phyloP scores from a whole-genome alignment of 1,140 invertebrate genomes.

The Hirudo medicinalis region DNA sequence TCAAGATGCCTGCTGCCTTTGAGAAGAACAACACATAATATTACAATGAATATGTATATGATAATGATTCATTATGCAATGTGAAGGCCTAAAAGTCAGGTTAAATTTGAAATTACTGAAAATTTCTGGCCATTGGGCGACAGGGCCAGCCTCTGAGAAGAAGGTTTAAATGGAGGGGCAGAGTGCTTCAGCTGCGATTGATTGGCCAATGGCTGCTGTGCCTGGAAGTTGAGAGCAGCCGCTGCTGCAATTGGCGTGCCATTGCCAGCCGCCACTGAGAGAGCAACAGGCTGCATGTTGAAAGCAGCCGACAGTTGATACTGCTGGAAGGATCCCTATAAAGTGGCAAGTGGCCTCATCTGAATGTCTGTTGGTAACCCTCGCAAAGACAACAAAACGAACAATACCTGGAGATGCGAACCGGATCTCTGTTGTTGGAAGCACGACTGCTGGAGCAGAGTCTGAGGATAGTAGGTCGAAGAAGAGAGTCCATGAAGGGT shows the following conservation, averaged over 20 bases:
- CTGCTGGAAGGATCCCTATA: slow-evolving; percentile 26
- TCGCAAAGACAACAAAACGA: neutral
- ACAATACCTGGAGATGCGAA: too few species aligned
- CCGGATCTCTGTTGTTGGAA: slow-evolving; percentile 6
- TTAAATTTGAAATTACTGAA: neutral
- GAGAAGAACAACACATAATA: too few species aligned
- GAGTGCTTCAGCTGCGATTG: slow-evolving; percentile 20
- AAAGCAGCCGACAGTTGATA: slow-evolving; percentile 27
- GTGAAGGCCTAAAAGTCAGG: neutral
- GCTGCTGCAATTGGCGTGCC: slow-evolving; percentile 25
- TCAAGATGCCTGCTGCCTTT: too few species aligned
- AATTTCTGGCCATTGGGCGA: neutral
- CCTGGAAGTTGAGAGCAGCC: slow-evolving; percentile 26
- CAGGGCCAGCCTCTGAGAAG: slow-evolving; percentile 10
- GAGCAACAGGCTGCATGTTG: slow-evolving; percentile 27
- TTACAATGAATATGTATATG: neutral
- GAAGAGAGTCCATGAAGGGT: slow-evolving; percentile 7
- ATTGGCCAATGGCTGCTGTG: slow-evolving; percentile 26
- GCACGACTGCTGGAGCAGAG: neutral
- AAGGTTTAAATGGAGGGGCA: slow-evolving; percentile 24
- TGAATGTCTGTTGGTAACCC: neutral
- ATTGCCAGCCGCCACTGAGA: slow-evolving; percentile 24
- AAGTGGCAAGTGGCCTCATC: neutral
- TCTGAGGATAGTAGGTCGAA: slow-evolving; percentile 8
- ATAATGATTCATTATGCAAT: neutral